Base-by-base conservation (phyloP, 2,113 vertebrate species). In the Thamnaconus septentrionalis region DNA sequence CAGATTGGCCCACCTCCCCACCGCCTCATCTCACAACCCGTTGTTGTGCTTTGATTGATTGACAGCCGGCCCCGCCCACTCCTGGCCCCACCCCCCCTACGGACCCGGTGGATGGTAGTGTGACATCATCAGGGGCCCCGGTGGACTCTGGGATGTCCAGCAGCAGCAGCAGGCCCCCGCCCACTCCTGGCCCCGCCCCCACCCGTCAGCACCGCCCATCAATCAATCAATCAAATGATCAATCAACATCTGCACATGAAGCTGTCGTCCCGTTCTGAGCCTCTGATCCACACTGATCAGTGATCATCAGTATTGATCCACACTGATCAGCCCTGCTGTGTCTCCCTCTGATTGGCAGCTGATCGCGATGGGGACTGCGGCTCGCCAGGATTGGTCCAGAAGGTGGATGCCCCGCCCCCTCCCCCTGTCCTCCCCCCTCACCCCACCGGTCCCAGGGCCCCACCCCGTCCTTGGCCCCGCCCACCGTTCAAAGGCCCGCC, bases 301-400 rank as follows among this genome's bases (percentile, higher is more conserved):
- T n/a, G n/a, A n/a, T n/a, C n/a, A n/a, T n/a, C n/a, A n/a, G n/a
- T n/a, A n/a, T n/a, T n/a, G n/a, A n/a, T n/a, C n/a, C n/a, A n/a
- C n/a, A n/a, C n/a, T n/a, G n/a, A n/a, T n/a, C n/a, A n/a, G n/a
- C n/a, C n/a, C n/a, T n/a, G n/a, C n/a, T n/a, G n/a, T n/a, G n/a
- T n/a, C n/a, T n/a, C n/a, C n/a, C n/a, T n/a, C n/a, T n/a, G n/a
- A n/a, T n/a, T 73, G 61, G 0, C 89, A 97, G 94, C 93, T 0
- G 94, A 96, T 76, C 92, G 92, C 0, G 94, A 96, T 81, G 95
- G 91, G 0, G 93, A 91, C 0, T 93, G 94, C 0, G 90, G 92
- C 72, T 93, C 93, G 64, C n/a, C n/a, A n/a, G n/a, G n/a, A n/a
- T n/a, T n/a, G n/a, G n/a, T n/a, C n/a, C n/a, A 94, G 41, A 78